Evolutionary conservation across 2,113 vertebrate species (phyloP).

Genomic region (Ageneiosus marmoratus): DNA sequence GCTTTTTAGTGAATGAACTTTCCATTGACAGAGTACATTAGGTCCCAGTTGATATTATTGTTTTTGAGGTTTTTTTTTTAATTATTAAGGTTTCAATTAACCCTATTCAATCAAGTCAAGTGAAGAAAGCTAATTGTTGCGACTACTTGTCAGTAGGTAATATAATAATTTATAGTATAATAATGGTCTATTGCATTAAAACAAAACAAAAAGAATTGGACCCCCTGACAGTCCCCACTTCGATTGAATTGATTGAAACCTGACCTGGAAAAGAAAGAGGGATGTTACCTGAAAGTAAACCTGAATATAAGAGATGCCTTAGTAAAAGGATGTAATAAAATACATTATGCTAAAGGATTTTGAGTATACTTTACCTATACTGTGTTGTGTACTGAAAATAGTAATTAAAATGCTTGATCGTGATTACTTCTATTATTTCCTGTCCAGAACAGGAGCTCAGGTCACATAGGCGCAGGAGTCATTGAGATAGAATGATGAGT

Average conservation of each 20-base stretch:
- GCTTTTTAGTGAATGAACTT: not conserved
- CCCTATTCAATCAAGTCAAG: not conserved
- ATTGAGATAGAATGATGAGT: slow-evolving; percentile 7
- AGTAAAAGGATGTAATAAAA: not conserved
- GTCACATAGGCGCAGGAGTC: slow-evolving; percentile 44
- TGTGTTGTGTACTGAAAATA: not conserved
- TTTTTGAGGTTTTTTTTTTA: not conserved
- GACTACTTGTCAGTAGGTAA: not conserved
- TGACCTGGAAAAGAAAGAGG: not conserved
- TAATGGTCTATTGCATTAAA: not conserved
- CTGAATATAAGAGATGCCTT: not conserved
- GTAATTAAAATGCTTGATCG: not conserved
- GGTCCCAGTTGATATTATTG: not conserved
- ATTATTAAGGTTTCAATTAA: not conserved
- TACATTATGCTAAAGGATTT: not conserved
- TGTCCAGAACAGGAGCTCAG: slow-evolving; percentile 13
- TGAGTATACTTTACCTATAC: not conserved
- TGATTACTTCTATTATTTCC: not conserved
- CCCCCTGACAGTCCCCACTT: not conserved
- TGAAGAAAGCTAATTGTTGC: not conserved
- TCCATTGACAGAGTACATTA: not conserved
- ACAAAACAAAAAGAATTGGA: not conserved
- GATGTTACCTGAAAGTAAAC: not conserved
- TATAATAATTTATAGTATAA: not conserved
- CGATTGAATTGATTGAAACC: not conserved